A percentile compares a stretch with the other conserved stretches of the same genome.
Conservation (phyloP, 1,140 invertebrate genomes). For the Temnothorax nylanderi region DNA sequence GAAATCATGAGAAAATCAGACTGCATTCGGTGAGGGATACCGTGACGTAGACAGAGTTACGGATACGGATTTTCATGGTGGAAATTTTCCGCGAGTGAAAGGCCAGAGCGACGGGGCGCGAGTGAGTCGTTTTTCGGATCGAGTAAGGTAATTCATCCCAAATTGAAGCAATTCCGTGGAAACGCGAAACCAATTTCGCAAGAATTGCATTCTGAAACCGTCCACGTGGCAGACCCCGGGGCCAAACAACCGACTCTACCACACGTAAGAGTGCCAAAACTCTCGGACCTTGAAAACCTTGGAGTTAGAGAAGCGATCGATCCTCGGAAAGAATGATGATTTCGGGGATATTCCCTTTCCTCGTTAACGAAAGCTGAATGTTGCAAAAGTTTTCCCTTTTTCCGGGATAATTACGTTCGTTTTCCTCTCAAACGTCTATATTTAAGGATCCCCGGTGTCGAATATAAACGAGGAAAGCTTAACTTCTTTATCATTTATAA, state of each 20-base stretch:
- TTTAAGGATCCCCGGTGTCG: not conserved
- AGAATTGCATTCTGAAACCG: constrained; percentile 82
- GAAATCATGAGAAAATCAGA: constrained; percentile 26
- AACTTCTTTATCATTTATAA: constrained; percentile 32
- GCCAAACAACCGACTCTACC: constrained; percentile 63
- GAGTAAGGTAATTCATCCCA: constrained; percentile 71
- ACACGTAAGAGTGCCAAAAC: constrained; percentile 39
- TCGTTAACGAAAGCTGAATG: not conserved
- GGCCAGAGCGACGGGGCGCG: not conserved
- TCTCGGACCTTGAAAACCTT: constrained; percentile 46
- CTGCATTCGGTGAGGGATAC: constrained; percentile 7
- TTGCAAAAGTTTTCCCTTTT: not conserved
- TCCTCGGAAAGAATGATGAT: constrained; percentile 10
- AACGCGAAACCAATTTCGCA: constrained; percentile 81
- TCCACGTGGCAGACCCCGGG: constrained; percentile 69
- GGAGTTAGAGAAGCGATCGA: constrained; percentile 44
- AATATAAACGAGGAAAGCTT: constrained; percentile 33
- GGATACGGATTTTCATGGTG: constrained; percentile 33
- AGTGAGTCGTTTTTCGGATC: constrained; percentile 42
- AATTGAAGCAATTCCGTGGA: constrained; percentile 79
- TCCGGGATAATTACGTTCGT: constrained; percentile 15
- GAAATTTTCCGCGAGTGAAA: constrained; percentile 30
- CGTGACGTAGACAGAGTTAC: constrained; percentile 25
- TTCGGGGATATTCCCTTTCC: not conserved
- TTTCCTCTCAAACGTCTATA: not conserved